Base-by-base conservation (phyloP, 92 coral and sea anemone species). In the Porites cylindrica region DNA sequence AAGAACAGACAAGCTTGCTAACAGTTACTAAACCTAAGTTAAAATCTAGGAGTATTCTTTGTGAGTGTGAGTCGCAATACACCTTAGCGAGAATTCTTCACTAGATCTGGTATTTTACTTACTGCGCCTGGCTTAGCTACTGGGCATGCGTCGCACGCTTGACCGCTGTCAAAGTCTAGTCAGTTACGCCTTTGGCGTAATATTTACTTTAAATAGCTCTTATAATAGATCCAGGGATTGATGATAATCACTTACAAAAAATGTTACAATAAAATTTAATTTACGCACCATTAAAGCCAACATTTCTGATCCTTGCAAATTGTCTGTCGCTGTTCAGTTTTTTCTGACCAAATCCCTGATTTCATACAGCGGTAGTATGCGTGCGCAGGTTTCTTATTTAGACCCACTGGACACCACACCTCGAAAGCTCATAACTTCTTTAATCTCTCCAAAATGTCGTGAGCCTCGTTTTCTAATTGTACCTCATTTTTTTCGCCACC, bases 381-480 rank as follows among this genome's bases (percentile, higher is more conserved):
- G 78, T 60, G 60, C 78, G 64, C 64, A 19, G 3, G 64, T 19
- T 4, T 38, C 21, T 75, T 47, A 19, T 52, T 38, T 2, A 12
- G 64, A 84, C 61, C 23, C 56, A 76, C 51, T 2, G 63, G 51
- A 23, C 51, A 13, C n/a, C 88, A 43, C 64, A 20, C 2, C 19
- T 71, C 61, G 24, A 3, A 20, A 10, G 20, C 59, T 90, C 87
- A 96, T 74, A 96, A 75, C 18, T 91, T 93, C 73, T 96, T 96
- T 19, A 96, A 77, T 75, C 96, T 89, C 68, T 85, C 98, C 70
- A 96, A 78, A 83, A 96, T 90, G 74, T 92, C 96, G 72, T 95
- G 92, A 8, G 99, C 93, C 62, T 96, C 99, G 51, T 89, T 90
- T 80, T 95, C 98, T n/a, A 77, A 78, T 32, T 87, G 82, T 50